These are phyloP conservation scores for Clitarchus hookeri DNA, from an alignment of 2,888 invertebrate species.

Conservation along the genomic window DNA sequence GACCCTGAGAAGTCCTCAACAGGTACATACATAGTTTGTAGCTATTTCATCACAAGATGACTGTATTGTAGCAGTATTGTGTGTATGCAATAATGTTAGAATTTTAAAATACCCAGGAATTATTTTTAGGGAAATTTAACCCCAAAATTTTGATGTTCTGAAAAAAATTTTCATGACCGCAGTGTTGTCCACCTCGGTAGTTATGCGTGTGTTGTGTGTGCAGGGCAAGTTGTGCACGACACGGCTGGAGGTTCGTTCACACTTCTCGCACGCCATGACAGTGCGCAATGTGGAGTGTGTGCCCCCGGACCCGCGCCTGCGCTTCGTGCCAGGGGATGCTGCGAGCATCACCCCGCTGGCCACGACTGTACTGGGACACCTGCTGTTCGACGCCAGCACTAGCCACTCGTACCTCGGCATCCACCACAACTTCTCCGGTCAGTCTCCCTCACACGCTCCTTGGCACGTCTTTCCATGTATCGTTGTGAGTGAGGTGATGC, in stretches of 20 bases:
- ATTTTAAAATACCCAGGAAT: no score
- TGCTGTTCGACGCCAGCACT: constrained; percentile 74
- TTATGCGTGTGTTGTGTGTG: constrained; percentile 44
- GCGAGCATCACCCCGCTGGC: constrained; percentile 58
- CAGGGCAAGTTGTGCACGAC: constrained; percentile 79
- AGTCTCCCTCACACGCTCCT: constrained; percentile 38
- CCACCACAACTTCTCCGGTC: constrained; percentile 66
- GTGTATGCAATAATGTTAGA: no score
- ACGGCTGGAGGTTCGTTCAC: constrained; percentile 78
- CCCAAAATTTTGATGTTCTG: no score
- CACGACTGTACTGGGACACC: constrained; percentile 60
- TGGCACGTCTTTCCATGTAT: no score
- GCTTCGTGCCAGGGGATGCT: constrained; percentile 54
- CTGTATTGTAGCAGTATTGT: no score
- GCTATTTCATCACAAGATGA: no score
- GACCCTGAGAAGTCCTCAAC: no score
- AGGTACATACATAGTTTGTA: no score
- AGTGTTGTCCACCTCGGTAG: no score
- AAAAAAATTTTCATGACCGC: no score
- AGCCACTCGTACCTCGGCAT: constrained; percentile 79
- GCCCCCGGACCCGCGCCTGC: constrained; percentile 65
- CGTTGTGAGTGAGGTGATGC: no score
- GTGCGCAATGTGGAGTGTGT: constrained; percentile 67
- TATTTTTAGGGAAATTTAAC: no score
- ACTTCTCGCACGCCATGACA: constrained; percentile 79